Evolutionary conservation across 2,113 vertebrate genomes (phyloP).

Genomic region (Microcebus ravelobensis): DNA sequence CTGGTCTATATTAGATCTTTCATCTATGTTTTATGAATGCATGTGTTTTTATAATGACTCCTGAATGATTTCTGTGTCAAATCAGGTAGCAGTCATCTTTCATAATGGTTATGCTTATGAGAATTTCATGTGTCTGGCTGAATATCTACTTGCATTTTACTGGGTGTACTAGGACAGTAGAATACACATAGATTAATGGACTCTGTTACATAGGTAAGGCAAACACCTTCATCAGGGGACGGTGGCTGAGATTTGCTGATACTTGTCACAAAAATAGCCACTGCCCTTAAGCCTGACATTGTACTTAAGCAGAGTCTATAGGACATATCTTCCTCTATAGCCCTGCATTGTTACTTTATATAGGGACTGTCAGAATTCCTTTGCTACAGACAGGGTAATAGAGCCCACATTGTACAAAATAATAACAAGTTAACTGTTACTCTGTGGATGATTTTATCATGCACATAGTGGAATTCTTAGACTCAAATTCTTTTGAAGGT

Average conservation of each 20-base stretch:
- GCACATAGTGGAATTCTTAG: not conserved
- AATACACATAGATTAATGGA: not conserved
- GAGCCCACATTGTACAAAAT: not conserved
- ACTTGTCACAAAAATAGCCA: not conserved
- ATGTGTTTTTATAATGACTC: constrained; percentile 43
- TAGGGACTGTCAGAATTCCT: not conserved
- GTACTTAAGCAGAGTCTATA: not conserved
- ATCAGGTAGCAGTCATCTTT: not conserved
- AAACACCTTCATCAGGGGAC: not conserved
- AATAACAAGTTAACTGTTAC: not conserved
- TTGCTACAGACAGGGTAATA: not conserved
- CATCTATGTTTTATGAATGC: not conserved
- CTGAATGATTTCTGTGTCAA: not conserved
- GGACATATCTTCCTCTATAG: not conserved
- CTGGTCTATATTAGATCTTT: constrained; percentile 2
- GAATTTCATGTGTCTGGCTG: not conserved
- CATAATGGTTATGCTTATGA: not conserved
- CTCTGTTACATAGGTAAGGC: not conserved
- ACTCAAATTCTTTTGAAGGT: not conserved
- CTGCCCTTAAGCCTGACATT: not conserved
- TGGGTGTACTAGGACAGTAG: not conserved
- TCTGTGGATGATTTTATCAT: not conserved
- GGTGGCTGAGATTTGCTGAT: not conserved
- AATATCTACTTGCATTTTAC: not conserved
- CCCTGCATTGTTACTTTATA: not conserved